Evolutionary conservation across 2,888 invertebrate genomes (phyloP), one percentile per base, ranked within the genome.

Genomic region (Amblyjoppa fuscipennis): DNA sequence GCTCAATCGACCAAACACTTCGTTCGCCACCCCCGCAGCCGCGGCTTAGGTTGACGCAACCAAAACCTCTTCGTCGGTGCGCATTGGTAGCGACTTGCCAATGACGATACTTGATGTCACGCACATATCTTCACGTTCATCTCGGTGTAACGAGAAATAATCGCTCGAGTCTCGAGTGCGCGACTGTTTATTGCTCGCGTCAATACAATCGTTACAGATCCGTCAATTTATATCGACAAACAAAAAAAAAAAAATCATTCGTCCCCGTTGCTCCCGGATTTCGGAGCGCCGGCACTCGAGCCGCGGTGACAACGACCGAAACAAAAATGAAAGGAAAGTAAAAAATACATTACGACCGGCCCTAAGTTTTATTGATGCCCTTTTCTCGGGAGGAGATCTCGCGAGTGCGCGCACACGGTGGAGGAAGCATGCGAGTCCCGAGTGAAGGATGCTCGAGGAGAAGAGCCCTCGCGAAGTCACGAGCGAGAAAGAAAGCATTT

Each of bases 281-380:
- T 61, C 13, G 61, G 31, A 74, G 61, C 64, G 28, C n/a, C 28
- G 70, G 20, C 11, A 9, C 2, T 38, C 25, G 38, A 56, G 56
- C 38, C 25, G 34, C 25, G 9, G 9, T 3, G 25, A 25, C 31
- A 74, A 64, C 31, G 9, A 38, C 1, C 9, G 31, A 59, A n/a
- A 20, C 20, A 59, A 64, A 51, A 51, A 64, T 20, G 20, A 20
- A 20, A 20, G 20, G 11, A 25, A 68, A 34, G 64, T 51, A 70
- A 75, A 69, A 69, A 70, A 77, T 71, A 84, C 68, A 41, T 73
- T 78, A 70, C 70, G n/a, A 28, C 25, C 61, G 59, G 53, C 64
- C 7, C 64, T 3, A 25, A 73, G 68, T 84, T 84, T 84, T 84
- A 84, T 84, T 61, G 81, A 73, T 81, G 74, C 76, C 61, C 38